Evolutionary conservation across 2,888 invertebrate genomes (phyloP), one percentile per base, ranked within the genome.

Genomic region (Nomada fucata): DNA sequence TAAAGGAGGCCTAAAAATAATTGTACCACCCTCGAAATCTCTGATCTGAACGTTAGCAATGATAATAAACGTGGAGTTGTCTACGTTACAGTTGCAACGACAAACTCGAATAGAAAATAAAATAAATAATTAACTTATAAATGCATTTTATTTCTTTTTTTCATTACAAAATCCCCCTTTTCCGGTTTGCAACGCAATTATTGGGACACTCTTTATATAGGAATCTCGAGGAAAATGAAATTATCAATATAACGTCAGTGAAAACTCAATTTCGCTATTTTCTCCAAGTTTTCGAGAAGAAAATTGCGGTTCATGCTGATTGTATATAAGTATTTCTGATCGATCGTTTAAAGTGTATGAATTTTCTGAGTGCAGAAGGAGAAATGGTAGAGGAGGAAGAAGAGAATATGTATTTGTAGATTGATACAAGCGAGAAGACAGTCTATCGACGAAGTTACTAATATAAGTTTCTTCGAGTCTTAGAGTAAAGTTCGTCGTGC

Each of bases 401-500:
- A 26, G 15, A 26, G 29, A 67, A n/a, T 67, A 29, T 52, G 29
- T 52, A 74, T 36, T 68, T 74, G 15, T 47, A 47, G 47, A 47
- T 50, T 36, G n/a, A 50, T 59, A 50, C 50, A 59, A 50, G 50
- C 59, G n/a, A 74, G 68, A 69, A 47, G 47, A 75, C 44, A 74
- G 57, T 74, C 47, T 47, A 67, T 52, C 26, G 72, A 55, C 55
- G 50, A 64, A 60, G 57, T 75, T 65, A 59, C 44, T 67, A 60
- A 59, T 60, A 52, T 44, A 67, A 77, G 52, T 65, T 59, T 36
- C 52, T 60, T 42, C 23, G 65, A 67, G 52, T 76, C 50, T 60
- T 59, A 67, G 64, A 75, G 26, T 75, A 78, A 76, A 76, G 61
- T 67, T 76, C 26, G 50, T 75, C 18, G 52, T 20, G 29, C 65